Conservation (phyloP, 2,113 vertebrate species). For the Nothobranchius kuhntae region DNA sequence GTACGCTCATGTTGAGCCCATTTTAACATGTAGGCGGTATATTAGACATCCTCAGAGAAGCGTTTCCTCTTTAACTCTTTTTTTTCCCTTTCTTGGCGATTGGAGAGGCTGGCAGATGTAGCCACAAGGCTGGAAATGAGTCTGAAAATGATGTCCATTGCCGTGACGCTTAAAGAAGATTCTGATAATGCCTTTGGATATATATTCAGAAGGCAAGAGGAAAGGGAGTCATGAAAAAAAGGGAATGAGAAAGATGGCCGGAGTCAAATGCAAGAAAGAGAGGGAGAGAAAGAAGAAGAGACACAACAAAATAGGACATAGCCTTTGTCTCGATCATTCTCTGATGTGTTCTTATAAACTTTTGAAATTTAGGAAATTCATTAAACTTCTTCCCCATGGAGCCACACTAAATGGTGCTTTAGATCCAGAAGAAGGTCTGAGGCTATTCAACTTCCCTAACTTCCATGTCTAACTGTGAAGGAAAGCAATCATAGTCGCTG, state of each 20-base stretch:
- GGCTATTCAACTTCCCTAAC: conserved; percentile 43
- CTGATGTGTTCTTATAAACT: conserved; percentile 46
- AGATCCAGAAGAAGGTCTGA: conserved; percentile 18
- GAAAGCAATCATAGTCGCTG: conserved; percentile 39
- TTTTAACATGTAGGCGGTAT: conserved; percentile 59
- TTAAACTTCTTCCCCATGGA: conserved; percentile 36
- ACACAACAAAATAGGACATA: conserved; percentile 24
- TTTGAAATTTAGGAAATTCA: conserved; percentile 49
- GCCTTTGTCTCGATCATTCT: conserved; percentile 39
- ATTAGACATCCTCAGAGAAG: conserved; percentile 46
- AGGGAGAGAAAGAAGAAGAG: conserved; percentile 29
- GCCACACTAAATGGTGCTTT: conserved; percentile 28
- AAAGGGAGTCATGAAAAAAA: conserved; percentile 17
- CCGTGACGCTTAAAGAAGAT: conserved; percentile 49
- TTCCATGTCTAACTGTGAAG: conserved; percentile 47
- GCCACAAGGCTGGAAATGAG: conserved; percentile 32
- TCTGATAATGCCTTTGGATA: conserved; percentile 52
- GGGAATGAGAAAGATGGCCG: conserved; percentile 20
- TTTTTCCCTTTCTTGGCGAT: conserved; percentile 13
- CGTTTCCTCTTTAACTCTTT: conserved; percentile 1
- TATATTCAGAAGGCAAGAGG: conserved; percentile 35
- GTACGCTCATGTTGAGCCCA: conserved; percentile 20
- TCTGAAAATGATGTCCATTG: conserved; percentile 42
- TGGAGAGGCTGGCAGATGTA: conserved; percentile 42
- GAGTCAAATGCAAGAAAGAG: conserved; percentile 20